Percentiles rank a stretch among this genome's conserved stretches.
phyloP scores from a whole-genome alignment of 2,888 invertebrate genomes.

The Rhagium mordax region DNA sequence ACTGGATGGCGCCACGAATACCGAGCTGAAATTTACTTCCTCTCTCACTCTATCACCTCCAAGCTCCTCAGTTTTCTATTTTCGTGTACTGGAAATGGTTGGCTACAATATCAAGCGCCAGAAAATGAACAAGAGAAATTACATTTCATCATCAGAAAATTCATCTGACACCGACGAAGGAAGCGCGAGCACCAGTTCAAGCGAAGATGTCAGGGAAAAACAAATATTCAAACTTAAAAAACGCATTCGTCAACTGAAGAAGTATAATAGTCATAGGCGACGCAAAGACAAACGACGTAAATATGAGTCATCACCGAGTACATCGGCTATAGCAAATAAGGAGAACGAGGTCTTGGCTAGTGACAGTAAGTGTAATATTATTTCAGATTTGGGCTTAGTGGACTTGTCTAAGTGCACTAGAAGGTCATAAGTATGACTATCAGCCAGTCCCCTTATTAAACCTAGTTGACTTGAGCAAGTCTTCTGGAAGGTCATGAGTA shows the following conservation, averaged over 20 bases:
- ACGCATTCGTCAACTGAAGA: too few species aligned
- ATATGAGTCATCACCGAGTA: too few species aligned
- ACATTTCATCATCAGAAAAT: background rate
- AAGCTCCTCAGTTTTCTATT: slow-evolving; percentile 5
- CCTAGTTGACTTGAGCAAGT: slow-evolving; percentile 12
- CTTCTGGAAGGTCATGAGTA: slow-evolving; percentile 1
- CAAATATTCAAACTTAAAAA: background rate
- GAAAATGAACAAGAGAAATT: background rate
- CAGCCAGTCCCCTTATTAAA: background rate
- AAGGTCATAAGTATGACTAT: slow-evolving; percentile 12
- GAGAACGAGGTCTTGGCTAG: background rate
- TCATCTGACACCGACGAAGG: background rate
- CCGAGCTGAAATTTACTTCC: too few species aligned
- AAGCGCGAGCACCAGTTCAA: background rate
- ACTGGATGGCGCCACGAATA: too few species aligned
- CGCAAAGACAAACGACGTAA: too few species aligned
- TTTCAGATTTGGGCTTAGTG: background rate
- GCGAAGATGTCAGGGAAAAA: background rate
- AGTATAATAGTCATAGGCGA: too few species aligned
- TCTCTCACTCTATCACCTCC: too few species aligned
- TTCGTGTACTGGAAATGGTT: background rate
- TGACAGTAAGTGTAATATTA: background rate
- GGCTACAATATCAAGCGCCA: background rate
- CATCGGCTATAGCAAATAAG: too few species aligned
- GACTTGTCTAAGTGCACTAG: background rate